Percentiles rank a stretch among this genome's conserved stretches.
These are phyloP conservation scores for Chelonus formosanus DNA, from an alignment of 2,888 invertebrate species.

Conservation along the genomic window DNA sequence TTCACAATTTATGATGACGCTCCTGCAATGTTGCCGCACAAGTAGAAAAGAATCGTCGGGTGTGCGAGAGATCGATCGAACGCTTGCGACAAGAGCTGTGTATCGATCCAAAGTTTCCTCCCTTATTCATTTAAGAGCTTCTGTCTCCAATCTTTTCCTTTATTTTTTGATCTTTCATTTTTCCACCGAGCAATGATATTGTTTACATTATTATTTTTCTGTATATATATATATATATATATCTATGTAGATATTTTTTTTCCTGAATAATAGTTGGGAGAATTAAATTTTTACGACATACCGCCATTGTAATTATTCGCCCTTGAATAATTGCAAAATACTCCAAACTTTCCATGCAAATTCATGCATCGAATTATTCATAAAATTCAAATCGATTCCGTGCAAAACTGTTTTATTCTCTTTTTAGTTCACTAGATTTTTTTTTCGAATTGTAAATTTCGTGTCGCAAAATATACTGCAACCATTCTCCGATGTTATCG, in stretches of 20 bases:
- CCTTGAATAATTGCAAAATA: too few species aligned
- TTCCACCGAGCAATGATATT: too few species aligned
- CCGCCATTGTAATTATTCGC: too few species aligned
- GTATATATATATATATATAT: too few species aligned
- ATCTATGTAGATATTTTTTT: too few species aligned
- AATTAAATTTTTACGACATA: too few species aligned
- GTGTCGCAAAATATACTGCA: too few species aligned
- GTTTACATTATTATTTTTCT: too few species aligned
- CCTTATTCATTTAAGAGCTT: conserved; percentile 7
- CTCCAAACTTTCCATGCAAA: not conserved
- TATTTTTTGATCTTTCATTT: too few species aligned
- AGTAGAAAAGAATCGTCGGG: conserved; percentile 9
- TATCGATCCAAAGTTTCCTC: conserved; percentile 27
- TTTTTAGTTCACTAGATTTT: not conserved
- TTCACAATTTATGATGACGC: conserved; percentile 45
- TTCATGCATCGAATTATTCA: conserved; percentile 10
- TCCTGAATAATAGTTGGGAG: too few species aligned
- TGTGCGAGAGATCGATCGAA: conserved; percentile 30
- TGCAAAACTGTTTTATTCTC: not conserved
- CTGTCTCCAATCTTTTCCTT: too few species aligned
- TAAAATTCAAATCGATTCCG: not conserved
- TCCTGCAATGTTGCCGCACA: conserved; percentile 26
- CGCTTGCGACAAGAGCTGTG: conserved; percentile 30
- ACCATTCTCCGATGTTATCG: too few species aligned
- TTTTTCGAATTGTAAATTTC: not conserved